A percentile compares a stretch with the other conserved stretches of the same genome.
Conservation (phyloP, 2,797 vertebrate genomes). For the Etheostoma perlongum region DNA sequence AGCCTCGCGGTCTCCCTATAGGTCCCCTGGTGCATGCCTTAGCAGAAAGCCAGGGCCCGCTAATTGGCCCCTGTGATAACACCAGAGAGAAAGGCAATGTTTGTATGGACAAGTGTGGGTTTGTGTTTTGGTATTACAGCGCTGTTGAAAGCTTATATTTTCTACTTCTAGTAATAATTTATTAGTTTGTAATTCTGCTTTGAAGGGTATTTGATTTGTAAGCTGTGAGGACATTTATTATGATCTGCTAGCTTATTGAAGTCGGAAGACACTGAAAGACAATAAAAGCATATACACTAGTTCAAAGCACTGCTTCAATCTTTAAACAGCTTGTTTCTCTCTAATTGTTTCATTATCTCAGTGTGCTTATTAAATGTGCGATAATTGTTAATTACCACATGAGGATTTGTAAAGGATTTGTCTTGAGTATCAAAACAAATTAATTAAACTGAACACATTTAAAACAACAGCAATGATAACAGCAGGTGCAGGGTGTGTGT, state of each 20-base stretch:
- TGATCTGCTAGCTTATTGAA: slow-evolving; percentile 68
- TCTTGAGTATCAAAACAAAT: slow-evolving; percentile 85
- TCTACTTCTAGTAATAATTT: slow-evolving; percentile 67
- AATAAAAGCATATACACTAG: slow-evolving; percentile 72
- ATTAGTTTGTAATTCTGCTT: slow-evolving; percentile 75
- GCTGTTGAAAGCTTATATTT: slow-evolving; percentile 56
- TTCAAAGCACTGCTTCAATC: slow-evolving; percentile 76
- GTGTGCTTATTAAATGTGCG: slow-evolving; percentile 83
- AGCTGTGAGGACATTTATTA: slow-evolving; percentile 68
- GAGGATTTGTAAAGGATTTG: slow-evolving; percentile 83
- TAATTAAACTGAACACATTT: slow-evolving; percentile 81
- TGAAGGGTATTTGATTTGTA: slow-evolving; percentile 76
- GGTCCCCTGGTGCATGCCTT: slow-evolving; percentile 79
- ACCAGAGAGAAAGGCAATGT: slow-evolving; percentile 53
- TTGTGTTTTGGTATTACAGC: slow-evolving; percentile 48
- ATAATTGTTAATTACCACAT: slow-evolving; percentile 84
- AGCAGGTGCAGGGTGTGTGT: slow-evolving; percentile 69
- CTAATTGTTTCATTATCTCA: slow-evolving; percentile 85
- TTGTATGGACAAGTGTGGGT: slow-evolving; percentile 50
- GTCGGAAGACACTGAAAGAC: slow-evolving; percentile 68
- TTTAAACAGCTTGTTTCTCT: slow-evolving; percentile 80
- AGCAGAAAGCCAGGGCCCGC: slow-evolving; percentile 77
- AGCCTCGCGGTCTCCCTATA: slow-evolving; percentile 80
- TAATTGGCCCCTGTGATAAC: slow-evolving; percentile 87
- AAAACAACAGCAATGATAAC: slow-evolving; percentile 77